Evolutionary conservation across 2,797 vertebrate genomes (phyloP).

Genomic region (Schizothorax lantsangensis): DNA sequence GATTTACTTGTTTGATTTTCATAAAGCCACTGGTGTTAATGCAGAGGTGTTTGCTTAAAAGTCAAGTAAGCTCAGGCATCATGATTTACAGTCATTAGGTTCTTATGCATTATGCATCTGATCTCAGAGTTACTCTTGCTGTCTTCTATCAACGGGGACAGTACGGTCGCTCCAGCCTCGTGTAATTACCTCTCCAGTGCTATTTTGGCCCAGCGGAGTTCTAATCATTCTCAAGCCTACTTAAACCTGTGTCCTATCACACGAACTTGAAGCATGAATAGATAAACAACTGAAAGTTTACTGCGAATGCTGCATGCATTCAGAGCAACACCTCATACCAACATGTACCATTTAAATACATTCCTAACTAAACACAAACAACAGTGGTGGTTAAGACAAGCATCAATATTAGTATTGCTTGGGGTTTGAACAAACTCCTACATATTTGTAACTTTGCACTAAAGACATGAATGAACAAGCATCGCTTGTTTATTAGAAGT

Average conservation of each 20-base stretch:
- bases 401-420: background rate
- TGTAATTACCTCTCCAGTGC: conserved; percentile 69
- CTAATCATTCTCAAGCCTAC: conserved; percentile 53
- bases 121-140: conserved; percentile 59
- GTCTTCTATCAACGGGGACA: conserved; percentile 66
- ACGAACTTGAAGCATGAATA: conserved; percentile 29
- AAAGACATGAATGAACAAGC: background rate
- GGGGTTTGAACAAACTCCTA: background rate
- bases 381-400: background rate
- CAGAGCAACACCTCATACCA: background rate
- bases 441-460: background rate
- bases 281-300: conserved; percentile 14
- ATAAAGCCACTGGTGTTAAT: conserved; percentile 38
- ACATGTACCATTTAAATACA: background rate
- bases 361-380: background rate
- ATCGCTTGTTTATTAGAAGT: background rate
- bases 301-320: background rate
- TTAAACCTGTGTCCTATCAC: conserved; percentile 30
- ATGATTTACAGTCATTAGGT: conserved; percentile 67
- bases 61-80: conserved; percentile 57
- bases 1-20: conserved; percentile 42
- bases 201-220: conserved; percentile 59
- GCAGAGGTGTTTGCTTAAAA: conserved; percentile 56
- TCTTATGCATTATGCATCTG: conserved; percentile 75
- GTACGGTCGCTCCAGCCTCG: conserved; percentile 65